phyloP scores from a whole-genome alignment of 2,888 invertebrate species.

The Diaphora mendica region DNA sequence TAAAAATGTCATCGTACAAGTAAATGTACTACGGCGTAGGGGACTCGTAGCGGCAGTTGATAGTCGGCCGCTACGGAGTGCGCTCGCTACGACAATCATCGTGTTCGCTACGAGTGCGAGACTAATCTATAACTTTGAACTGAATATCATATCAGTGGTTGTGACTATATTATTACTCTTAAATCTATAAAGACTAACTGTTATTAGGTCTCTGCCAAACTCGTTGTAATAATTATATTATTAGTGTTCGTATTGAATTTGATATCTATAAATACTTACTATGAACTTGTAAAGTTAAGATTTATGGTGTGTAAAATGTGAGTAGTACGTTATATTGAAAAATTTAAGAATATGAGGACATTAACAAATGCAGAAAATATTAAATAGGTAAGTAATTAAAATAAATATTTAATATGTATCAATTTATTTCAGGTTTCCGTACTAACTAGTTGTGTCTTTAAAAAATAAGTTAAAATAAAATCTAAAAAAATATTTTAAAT shows the following conservation, averaged over 20 bases:
- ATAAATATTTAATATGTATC: background rate
- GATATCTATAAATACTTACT: background rate
- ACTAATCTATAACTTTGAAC: slow-evolving; percentile 44
- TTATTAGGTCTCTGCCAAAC: background rate
- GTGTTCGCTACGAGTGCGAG: slow-evolving; percentile 57
- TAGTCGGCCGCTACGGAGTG: slow-evolving; percentile 66
- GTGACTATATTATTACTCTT: slow-evolving; percentile 23
- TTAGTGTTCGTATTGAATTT: background rate
- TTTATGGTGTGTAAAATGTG: slow-evolving; percentile 7
- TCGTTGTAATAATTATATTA: background rate
- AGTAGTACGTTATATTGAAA: background rate
- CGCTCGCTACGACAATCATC: slow-evolving; percentile 61
- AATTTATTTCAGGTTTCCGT: background rate
- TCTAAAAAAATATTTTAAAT: background rate
- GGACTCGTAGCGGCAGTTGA: slow-evolving; percentile 73
- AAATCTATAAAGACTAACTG: background rate
- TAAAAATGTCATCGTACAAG: slow-evolving; percentile 29
- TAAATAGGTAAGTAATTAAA: slow-evolving; percentile 42
- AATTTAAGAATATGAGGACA: slow-evolving; percentile 15
- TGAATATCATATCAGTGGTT: slow-evolving; percentile 35
- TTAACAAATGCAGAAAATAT: slow-evolving; percentile 4
- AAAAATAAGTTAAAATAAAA: background rate
- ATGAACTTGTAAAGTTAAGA: background rate
- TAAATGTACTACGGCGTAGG: slow-evolving; percentile 64
- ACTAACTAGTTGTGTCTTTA: background rate